A percentile compares a stretch with the other conserved stretches of the same genome.
These are phyloP conservation scores for Orycteropus afer DNA, from an alignment of 2,113 vertebrate species.

Conservation along the genomic window DNA sequence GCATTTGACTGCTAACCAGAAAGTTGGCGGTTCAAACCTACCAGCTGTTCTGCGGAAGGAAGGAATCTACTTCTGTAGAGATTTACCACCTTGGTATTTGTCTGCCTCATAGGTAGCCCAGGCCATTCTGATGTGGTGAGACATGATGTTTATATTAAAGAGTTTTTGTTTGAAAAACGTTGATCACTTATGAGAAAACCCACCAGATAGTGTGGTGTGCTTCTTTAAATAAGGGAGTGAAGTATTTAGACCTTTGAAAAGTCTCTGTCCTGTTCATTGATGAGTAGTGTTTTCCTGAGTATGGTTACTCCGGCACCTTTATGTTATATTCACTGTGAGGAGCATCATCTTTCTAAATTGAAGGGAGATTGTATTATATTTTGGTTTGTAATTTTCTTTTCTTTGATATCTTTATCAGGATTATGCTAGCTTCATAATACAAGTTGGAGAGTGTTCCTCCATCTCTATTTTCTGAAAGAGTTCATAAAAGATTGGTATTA, in stretches of 20 bases:
- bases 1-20: too few relatives aligned
- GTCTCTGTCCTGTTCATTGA: neutral
- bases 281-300: neutral
- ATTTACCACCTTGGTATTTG: too few relatives aligned
- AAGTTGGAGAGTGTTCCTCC: too few relatives aligned
- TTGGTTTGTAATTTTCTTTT: neutral
- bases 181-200: neutral
- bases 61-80: too few relatives aligned
- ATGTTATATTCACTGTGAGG: neutral
- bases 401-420: too few relatives aligned
- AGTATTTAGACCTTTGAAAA: neutral
- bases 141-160: neutral
- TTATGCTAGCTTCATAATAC: too few relatives aligned
- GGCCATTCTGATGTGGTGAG: neutral
- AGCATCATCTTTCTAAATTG: neutral
- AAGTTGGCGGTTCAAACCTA: too few relatives aligned
- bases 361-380: neutral
- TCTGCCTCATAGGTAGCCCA: neutral
- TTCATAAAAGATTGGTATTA: neutral
- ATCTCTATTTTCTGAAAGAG: too few relatives aligned
- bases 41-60: too few relatives aligned
- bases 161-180: neutral
- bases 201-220: neutral
- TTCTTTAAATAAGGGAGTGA: neutral
- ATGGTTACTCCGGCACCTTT: neutral